Percentiles rank a stretch among this genome's conserved stretches.
phyloP scores from a whole-genome alignment of 2,797 vertebrate species.

The Premnoplex brunnescens region DNA sequence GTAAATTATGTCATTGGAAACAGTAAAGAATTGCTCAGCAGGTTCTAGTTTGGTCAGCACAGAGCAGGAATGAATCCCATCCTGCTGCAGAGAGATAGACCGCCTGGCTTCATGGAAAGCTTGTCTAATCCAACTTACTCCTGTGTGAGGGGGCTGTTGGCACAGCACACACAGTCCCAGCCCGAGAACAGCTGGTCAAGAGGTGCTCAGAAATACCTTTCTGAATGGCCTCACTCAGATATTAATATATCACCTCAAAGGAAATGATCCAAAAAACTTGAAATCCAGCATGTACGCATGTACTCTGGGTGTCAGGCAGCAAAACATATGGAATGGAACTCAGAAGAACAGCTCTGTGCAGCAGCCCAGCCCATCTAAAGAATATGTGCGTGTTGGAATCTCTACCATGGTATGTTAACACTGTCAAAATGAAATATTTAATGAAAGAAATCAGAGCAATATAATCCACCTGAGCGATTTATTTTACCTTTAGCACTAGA shows the following conservation, averaged over 20 bases:
- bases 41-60: not conserved
- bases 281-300: not conserved
- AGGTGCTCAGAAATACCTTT: not conserved
- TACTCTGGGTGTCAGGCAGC: not conserved
- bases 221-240: not conserved
- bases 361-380: not conserved
- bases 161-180: not conserved
- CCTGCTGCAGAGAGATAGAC: not conserved
- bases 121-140: not conserved
- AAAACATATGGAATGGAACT: not conserved
- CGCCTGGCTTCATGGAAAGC: not conserved
- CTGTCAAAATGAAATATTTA: not conserved
- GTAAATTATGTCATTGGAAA: not conserved
- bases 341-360: not conserved
- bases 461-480: not conserved
- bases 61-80: not conserved
- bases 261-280: not conserved
- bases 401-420: not conserved
- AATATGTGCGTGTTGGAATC: not conserved
- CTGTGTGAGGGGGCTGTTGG: not conserved
- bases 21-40: not conserved
- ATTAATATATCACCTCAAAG: not conserved
- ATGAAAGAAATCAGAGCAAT: not conserved
- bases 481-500: not conserved
- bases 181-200: not conserved